Conservation (phyloP, 2,113 vertebrate genomes). For the Tragulus kanchil region DNA sequence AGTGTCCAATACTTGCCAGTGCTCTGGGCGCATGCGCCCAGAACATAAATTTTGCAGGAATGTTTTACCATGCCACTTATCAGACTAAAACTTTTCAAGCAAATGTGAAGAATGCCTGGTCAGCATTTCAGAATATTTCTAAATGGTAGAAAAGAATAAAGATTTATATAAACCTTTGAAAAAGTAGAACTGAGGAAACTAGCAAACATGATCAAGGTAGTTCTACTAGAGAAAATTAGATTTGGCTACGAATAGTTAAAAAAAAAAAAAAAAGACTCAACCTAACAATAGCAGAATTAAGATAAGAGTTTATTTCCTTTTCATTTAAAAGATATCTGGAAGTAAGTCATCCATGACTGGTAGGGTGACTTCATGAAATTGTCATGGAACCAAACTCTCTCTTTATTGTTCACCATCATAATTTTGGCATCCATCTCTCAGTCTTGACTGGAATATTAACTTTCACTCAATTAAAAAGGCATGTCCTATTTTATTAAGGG, state of each 20-base stretch:
- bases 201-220: not conserved
- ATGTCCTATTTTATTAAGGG: not conserved
- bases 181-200: not conserved
- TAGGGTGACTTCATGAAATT: not conserved
- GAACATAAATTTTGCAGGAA: constrained; percentile 33
- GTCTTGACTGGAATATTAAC: not conserved
- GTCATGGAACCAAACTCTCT: not conserved
- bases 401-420: not conserved
- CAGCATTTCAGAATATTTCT: constrained; percentile 74
- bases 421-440: not conserved
- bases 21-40: no score
- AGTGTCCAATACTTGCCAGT: no score
- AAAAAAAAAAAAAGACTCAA: not conserved
- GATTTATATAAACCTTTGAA: not conserved
- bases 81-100: constrained; percentile 72
- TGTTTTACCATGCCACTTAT: constrained; percentile 66
- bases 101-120: constrained; percentile 61
- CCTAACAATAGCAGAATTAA: not conserved
- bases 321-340: not conserved
- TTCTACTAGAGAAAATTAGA: not conserved
- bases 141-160: constrained; percentile 51
- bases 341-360: not conserved
- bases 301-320: not conserved
- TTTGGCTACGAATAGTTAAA: not conserved
- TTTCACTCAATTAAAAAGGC: not conserved